phyloP scores from a whole-genome alignment of 2,113 vertebrate species.

The Cariama cristata region DNA sequence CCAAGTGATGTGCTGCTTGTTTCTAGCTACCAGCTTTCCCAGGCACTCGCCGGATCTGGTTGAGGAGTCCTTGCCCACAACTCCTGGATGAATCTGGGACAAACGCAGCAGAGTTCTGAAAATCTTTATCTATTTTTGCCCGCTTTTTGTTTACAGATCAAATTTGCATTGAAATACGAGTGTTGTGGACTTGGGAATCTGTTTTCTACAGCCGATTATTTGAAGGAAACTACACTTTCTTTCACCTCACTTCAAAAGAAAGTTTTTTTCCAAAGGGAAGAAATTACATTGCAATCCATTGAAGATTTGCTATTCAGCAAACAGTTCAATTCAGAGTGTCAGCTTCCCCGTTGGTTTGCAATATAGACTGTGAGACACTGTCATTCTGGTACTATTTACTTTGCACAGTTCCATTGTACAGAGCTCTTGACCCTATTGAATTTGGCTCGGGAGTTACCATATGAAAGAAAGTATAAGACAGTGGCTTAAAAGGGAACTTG shows the following conservation, averaged over 20 bases:
- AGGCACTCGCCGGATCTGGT: neutral
- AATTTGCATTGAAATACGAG: neutral
- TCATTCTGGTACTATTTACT: neutral
- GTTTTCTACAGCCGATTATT: neutral
- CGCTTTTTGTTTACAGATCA: neutral
- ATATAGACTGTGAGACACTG: neutral
- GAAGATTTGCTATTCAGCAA: neutral
- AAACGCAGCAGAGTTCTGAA: neutral
- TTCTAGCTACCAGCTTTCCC: neutral
- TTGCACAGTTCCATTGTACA: neutral
- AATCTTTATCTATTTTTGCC: neutral
- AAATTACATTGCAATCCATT: neutral
- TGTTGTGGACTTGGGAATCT: neutral
- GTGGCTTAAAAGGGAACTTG: neutral
- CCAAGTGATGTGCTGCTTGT: neutral
- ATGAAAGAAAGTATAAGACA: neutral
- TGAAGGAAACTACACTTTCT: neutral
- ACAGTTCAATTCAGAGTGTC: neutral
- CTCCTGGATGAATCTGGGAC: neutral
- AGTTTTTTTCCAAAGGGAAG: neutral
- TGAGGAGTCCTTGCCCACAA: neutral
- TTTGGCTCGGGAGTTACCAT: neutral
- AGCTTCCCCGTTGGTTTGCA: neutral
- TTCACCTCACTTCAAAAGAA: neutral
- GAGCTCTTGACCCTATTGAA: neutral